These are phyloP conservation scores for Leptinotarsa lineolata DNA, from an alignment of 1,140 invertebrate species.

Conservation along the genomic window DNA sequence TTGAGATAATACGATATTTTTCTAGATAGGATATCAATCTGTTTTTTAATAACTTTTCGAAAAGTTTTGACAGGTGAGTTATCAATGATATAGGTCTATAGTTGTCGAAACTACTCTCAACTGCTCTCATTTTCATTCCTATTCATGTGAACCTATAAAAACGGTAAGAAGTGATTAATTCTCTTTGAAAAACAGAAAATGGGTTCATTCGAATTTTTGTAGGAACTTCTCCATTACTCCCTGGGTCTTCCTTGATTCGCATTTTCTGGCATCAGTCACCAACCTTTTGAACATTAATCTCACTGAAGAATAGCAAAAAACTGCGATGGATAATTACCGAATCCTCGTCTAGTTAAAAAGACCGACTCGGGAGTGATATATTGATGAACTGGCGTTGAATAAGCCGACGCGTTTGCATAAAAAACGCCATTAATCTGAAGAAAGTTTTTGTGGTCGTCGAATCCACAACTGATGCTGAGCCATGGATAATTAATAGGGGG, in stretches of 20 bases:
- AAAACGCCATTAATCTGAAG: neutral
- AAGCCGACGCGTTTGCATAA: neutral
- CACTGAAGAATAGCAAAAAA: neutral
- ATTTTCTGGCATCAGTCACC: neutral
- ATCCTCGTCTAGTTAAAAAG: constrained; percentile 3
- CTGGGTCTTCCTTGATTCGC: neutral
- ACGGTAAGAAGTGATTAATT: too few species aligned
- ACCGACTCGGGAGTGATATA: neutral
- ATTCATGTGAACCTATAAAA: too few species aligned
- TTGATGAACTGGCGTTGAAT: neutral
- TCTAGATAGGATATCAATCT: too few species aligned
- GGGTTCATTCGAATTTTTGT: too few species aligned
- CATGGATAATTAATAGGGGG: too few species aligned
- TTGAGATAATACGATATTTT: too few species aligned
- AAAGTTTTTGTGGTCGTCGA: neutral
- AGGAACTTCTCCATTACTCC: neutral
- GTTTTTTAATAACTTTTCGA: too few species aligned
- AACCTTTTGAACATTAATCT: neutral
- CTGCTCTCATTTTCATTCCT: too few species aligned
- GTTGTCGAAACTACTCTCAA: too few species aligned
- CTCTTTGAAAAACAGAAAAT: too few species aligned
- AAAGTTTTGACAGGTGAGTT: too few species aligned
- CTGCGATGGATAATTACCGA: constrained; percentile 1
- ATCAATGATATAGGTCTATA: too few species aligned
- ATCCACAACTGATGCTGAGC: neutral